Evolutionary conservation across 2,888 invertebrate genomes (phyloP).

Genomic region (Myathropa florea): DNA sequence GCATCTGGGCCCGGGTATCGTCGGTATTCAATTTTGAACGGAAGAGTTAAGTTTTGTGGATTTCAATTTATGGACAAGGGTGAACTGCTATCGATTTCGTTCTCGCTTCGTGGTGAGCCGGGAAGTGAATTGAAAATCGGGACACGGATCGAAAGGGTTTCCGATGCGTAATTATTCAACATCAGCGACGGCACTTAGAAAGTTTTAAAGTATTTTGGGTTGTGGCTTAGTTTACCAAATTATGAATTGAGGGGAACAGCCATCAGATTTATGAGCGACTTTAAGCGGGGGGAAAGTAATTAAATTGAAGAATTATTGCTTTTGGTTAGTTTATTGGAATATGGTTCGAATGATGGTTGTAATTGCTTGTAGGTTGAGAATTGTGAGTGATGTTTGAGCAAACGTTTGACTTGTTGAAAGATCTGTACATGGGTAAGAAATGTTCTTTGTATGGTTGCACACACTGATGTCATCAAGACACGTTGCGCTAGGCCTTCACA

Average conservation of each 20-base stretch:
- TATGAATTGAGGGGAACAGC: background rate
- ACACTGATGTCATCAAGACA: too few relatives aligned
- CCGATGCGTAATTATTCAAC: background rate
- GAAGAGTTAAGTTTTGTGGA: background rate
- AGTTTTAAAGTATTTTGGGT: background rate
- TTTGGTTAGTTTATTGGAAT: background rate
- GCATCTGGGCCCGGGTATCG: background rate
- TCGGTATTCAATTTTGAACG: background rate
- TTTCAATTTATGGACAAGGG: background rate
- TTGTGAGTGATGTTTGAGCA: too few relatives aligned
- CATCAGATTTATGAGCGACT: background rate
- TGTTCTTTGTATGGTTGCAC: too few relatives aligned
- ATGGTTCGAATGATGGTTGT: background rate
- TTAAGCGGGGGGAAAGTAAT: background rate
- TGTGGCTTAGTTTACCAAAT: background rate
- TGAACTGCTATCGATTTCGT: background rate
- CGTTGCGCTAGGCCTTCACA: too few relatives aligned
- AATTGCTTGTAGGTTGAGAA: too few relatives aligned
- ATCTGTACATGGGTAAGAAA: too few relatives aligned
- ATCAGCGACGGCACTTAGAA: background rate
- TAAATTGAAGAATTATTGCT: background rate
- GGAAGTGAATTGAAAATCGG: background rate
- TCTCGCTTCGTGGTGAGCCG: background rate
- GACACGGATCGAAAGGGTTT: background rate
- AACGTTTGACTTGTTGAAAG: too few relatives aligned